Percentiles rank a stretch among this genome's conserved stretches.
Evolutionary conservation across 1,140 invertebrate genomes (phyloP).

Genomic region (Achatina immaculata): DNA sequence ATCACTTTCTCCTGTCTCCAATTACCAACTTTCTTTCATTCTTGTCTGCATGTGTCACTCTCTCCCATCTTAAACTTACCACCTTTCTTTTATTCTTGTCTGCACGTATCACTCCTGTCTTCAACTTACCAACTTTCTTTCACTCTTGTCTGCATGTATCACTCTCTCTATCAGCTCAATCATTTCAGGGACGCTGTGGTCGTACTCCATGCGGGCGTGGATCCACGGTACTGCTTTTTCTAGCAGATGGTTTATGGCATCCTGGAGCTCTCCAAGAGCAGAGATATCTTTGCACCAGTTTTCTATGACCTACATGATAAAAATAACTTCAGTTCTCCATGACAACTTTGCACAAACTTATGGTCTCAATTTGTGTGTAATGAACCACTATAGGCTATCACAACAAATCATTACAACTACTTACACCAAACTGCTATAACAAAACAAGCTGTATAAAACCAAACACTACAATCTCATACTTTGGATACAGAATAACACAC

Average conservation of each 20-base stretch:
- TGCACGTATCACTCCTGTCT: no score
- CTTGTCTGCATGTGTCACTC: constrained; percentile 29
- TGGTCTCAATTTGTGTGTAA: no score
- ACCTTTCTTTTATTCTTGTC: no score
- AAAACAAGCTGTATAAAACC: no score
- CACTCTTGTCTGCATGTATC: constrained; percentile 22
- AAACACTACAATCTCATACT: no score
- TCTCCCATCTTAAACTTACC: no score
- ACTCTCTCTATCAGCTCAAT: constrained; percentile 31
- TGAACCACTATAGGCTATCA: no score
- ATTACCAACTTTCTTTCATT: not conserved
- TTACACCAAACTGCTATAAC: not conserved
- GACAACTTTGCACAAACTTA: no score
- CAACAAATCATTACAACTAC: no score
- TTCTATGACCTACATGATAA: constrained; percentile 22
- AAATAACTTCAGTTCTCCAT: no score
- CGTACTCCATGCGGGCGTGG: constrained; percentile 28
- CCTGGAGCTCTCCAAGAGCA: constrained; percentile 24
- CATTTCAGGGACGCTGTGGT: constrained; percentile 34
- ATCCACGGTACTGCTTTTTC: constrained; percentile 30
- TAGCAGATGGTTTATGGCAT: constrained; percentile 21
- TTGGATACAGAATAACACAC: no score
- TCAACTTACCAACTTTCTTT: not conserved
- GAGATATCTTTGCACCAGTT: constrained; percentile 34
- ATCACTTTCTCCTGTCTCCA: no score